Conservation (phyloP, 1,140 invertebrate species). For the Rhagoletis pomonella region DNA sequence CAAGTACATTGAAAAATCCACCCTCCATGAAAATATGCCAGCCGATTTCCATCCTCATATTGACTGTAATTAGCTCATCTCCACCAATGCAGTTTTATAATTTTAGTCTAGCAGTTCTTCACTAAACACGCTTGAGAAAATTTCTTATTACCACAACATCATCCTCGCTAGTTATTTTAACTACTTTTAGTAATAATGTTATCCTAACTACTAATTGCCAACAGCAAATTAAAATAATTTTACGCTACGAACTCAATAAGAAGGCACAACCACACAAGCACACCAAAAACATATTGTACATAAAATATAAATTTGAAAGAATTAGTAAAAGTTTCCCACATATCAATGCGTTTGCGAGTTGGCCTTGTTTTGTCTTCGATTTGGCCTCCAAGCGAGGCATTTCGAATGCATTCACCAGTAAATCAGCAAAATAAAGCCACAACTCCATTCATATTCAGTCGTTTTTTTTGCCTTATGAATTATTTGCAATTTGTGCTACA, state of each 20-base stretch:
- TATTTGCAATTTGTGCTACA: constrained; percentile 26
- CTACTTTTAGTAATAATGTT: background rate
- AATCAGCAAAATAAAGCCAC: background rate
- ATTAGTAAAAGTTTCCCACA: constrained; percentile 38
- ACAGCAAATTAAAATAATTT: background rate
- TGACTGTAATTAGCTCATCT: too few relatives aligned
- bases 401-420: constrained; percentile 29
- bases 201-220: background rate
- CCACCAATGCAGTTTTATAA: too few relatives aligned
- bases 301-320: background rate
- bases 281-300: background rate
- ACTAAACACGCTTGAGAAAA: background rate
- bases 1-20: too few relatives aligned
- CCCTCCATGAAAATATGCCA: too few relatives aligned
- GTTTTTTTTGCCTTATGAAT: background rate
- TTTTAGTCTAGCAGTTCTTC: background rate
- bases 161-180: background rate
- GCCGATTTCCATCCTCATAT: too few relatives aligned
- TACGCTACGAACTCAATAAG: background rate
- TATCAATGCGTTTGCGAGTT: constrained; percentile 13
- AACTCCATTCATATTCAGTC: background rate
- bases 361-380: constrained; percentile 21
- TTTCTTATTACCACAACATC: background rate
- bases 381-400: constrained; percentile 13
- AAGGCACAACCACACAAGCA: background rate